Base-by-base conservation (phyloP, 2,797 vertebrate genomes). In the Halcyon leucocephala region DNA sequence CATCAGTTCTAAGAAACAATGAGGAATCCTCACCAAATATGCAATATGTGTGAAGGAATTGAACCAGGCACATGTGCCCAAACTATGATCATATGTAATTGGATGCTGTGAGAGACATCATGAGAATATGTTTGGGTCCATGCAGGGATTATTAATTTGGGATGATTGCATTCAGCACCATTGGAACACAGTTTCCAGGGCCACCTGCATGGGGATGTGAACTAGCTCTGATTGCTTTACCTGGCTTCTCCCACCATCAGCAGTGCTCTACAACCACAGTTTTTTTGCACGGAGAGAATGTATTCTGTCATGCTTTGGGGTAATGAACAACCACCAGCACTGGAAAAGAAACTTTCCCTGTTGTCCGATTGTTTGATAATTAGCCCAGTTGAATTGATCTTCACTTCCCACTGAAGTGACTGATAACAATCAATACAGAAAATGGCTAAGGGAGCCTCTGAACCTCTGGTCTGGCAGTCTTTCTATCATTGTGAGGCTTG, bases 21-120 rank as follows among this genome's bases (percentile, higher is more conserved):
- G 46, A 55, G 8, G 61, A 82, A 33, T 73, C 18, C 37, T 55
- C 22, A 18, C 22, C 33, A 61, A 49, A 66, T 51, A 12, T 3
- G 0, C 51, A 28, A 29, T 2, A 4, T 35, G 10, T 31, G 17
- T 15, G 14, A 7, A 16, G 18, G 28, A 61, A 51, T 17, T 29
- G 51, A 90, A 49, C 28, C 6, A 42, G 5, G 14, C 1, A 0
- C 19, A 0, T 10, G 10, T 41, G 17, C 55, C 58, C 35, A 49
- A 26, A 55, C 20, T 8, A n/a, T 55, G 49, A 42, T 0, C 3
- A 7, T 58, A 2, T 48, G 14, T 58, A n/a, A 9, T 0, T 67
- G 69, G 13, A n/a, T 65, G 33, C 14, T 52, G 0, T 61, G 29
- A 49, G 12, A 60, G 44, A 16, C 20, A 51, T 22, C 17, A 10